Evolutionary conservation across 2,113 vertebrate species (phyloP), one percentile per base, ranked within the genome.

Genomic region (Mionectes macconnelli): DNA sequence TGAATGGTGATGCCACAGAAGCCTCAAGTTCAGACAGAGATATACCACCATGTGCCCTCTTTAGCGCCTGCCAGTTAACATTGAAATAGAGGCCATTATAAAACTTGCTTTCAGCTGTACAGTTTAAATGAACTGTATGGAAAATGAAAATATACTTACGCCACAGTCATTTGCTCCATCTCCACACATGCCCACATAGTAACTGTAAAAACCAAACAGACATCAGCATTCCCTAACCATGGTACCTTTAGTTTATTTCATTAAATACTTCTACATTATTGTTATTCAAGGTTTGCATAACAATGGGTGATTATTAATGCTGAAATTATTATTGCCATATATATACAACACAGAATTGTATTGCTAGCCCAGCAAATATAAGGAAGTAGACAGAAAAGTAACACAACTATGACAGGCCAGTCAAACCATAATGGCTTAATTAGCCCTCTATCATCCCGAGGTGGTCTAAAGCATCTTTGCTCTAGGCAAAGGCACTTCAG

Each of bases 161-260:
- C 99, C 99, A 97, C 99, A 99, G 94, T 99, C 99, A 66, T 99
- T 99, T 47, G 99, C 99, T 62, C 99, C 99, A 57, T 99, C 99
- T 87, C 99, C 99, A 83, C 99, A 99, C 99, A 99, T 99, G 57
- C 99, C 99, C 79, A 99, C 99, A 93, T 98, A 99, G 97, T 99
- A 99, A 96, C 99, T 99, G 96, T 15, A 85, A 96, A 97, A 93
- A 69, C 42, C 8, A 98, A 97, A 96, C 60, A 69, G 15, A 83
- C 3, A 22, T 91, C 73, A 94, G 24, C 24, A 74, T 62, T 84
- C 52, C 72, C 64, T 62, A 57, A 60, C 21, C 53, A 79, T 4
- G 8, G 22, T 10, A 19, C 7, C 21, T 45, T 87, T 60, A 44
- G 12, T 8, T 72, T 42, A 70, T 56, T 84, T 77, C 30, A 86